These are phyloP conservation scores for Megalonaias nervosa DNA, from an alignment of 1,140 invertebrate genomes.

Conservation along the genomic window DNA sequence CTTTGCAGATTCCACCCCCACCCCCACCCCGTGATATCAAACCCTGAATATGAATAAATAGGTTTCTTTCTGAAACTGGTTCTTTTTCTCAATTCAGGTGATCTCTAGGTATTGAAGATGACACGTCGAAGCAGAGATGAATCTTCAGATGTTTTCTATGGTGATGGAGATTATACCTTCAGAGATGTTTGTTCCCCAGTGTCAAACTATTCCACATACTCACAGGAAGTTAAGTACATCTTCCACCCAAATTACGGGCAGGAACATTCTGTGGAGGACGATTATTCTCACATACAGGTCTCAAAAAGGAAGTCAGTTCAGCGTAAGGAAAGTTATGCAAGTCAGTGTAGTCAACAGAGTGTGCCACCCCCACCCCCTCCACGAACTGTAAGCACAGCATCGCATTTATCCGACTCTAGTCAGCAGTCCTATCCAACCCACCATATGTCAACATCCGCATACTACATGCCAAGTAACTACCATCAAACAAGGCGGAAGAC, in stretches of 20 bases:
- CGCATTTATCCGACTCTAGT: slow-evolving; percentile 10
- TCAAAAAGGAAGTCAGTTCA: slow-evolving; percentile 26
- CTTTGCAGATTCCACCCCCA: too few relatives aligned
- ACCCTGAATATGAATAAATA: too few relatives aligned
- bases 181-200: slow-evolving; percentile 22
- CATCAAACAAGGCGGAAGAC: slow-evolving; percentile 24
- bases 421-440: slow-evolving; percentile 16
- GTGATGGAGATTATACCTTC: too few relatives aligned
- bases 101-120: too few relatives aligned
- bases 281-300: slow-evolving; percentile 37
- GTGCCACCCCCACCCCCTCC: slow-evolving; percentile 25
- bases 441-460: slow-evolving; percentile 24
- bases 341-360: slow-evolving; percentile 25
- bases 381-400: slow-evolving; percentile 18
- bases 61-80: too few relatives aligned
- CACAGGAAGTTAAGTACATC: slow-evolving; percentile 44
- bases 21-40: too few relatives aligned
- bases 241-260: slow-evolving; percentile 35
- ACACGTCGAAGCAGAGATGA: too few relatives aligned
- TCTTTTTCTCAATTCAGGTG: too few relatives aligned
- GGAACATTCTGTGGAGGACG: slow-evolving; percentile 21
- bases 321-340: slow-evolving; percentile 27
- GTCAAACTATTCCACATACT: slow-evolving; percentile 43
- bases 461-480: slow-evolving; percentile 13
- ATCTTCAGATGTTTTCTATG: too few relatives aligned